Evolutionary conservation across 2,888 invertebrate species (phyloP).

Genomic region (Drosophila kokeensis): DNA sequence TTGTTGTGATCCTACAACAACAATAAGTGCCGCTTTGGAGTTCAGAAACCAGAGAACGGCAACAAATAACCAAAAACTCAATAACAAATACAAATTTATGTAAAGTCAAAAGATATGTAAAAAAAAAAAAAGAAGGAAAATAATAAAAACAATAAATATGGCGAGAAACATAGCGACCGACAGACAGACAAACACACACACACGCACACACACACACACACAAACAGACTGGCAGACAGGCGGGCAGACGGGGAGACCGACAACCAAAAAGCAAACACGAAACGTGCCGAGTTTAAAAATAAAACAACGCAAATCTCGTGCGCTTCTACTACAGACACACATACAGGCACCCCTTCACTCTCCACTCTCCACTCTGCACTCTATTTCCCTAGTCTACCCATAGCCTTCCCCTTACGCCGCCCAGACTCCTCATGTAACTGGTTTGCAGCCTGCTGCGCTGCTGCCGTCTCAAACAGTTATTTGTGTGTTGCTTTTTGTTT

Average conservation of each 20-base stretch:
- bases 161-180: slow-evolving; percentile 10
- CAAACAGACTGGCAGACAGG: background rate
- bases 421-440: slow-evolving; percentile 64
- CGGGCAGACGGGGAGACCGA: slow-evolving; percentile 12
- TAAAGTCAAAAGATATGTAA: slow-evolving; percentile 57
- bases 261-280: slow-evolving; percentile 65
- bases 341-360: background rate
- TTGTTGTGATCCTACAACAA: slow-evolving; percentile 3
- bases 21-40: slow-evolving; percentile 7
- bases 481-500: background rate
- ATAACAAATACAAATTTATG: slow-evolving; percentile 61
- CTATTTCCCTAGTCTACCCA: background rate
- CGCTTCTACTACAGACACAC: slow-evolving; percentile 43
- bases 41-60: slow-evolving; percentile 61
- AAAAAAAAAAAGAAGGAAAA: background rate
- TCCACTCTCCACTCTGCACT: background rate
- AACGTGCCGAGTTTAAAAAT: slow-evolving; percentile 74
- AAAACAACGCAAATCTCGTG: slow-evolving; percentile 73
- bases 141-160: slow-evolving; percentile 1
- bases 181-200: slow-evolving; percentile 8
- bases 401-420: background rate
- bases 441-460: slow-evolving; percentile 59
- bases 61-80: slow-evolving; percentile 50
- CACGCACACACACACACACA: background rate
- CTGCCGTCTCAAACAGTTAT: slow-evolving; percentile 12